Percentiles rank a stretch among this genome's conserved stretches.
Conservation (phyloP, 2,888 invertebrate genomes). For the Malthinus seriepunctatus region DNA sequence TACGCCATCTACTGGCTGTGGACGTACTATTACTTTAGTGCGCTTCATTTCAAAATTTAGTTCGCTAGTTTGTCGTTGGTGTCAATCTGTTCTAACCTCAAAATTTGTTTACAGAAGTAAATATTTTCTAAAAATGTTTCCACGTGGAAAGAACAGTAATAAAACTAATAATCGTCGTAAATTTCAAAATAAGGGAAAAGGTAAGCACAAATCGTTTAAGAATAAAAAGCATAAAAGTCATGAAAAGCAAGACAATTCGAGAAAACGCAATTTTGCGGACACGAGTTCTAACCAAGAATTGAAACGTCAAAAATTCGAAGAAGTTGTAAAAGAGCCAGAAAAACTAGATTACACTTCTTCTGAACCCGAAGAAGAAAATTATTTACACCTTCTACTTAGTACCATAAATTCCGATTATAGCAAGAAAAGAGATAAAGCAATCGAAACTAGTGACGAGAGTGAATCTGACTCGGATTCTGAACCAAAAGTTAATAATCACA, state of each 20-base stretch:
- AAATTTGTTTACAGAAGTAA: too few relatives aligned
- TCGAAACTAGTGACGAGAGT: constrained; percentile 50
- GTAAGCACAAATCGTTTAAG: too few relatives aligned
- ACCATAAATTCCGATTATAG: constrained; percentile 36
- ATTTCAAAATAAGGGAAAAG: too few relatives aligned
- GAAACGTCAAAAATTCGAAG: constrained; percentile 18
- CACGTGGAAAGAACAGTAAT: too few relatives aligned
- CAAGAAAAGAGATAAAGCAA: constrained; percentile 40
- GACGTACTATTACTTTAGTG: too few relatives aligned
- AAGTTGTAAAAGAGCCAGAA: neutral
- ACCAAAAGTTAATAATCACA: constrained; percentile 39
- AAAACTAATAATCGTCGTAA: too few relatives aligned
- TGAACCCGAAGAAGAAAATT: constrained; percentile 36
- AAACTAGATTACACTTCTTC: constrained; percentile 22
- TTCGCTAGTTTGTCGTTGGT: too few relatives aligned
- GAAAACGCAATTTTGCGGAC: neutral
- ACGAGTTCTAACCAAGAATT: constrained; percentile 5
- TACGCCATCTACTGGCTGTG: too few relatives aligned
- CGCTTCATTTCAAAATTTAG: too few relatives aligned
- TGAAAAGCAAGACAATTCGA: neutral
- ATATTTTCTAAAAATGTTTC: too few relatives aligned
- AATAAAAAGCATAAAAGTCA: too few relatives aligned
- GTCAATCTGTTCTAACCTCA: too few relatives aligned
- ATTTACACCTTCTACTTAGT: constrained; percentile 39
- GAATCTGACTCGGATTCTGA: constrained; percentile 36